A percentile compares a stretch with the other conserved stretches of the same genome.
Conservation (phyloP, 2,797 vertebrate genomes). For the Vespertilio murinus region DNA sequence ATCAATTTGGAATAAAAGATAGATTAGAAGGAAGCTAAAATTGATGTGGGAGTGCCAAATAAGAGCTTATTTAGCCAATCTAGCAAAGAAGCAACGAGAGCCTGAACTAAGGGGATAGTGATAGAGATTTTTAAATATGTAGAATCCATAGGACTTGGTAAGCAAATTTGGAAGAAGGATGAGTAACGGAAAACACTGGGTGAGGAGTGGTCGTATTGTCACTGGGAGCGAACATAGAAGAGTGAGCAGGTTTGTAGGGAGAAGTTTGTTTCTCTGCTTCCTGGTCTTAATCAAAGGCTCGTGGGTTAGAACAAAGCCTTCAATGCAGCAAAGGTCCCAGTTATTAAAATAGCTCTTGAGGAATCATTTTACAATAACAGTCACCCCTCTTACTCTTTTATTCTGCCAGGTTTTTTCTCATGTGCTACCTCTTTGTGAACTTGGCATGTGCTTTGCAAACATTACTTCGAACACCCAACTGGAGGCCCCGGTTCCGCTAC, state of each 20-base stretch:
- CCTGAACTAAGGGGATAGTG: background rate
- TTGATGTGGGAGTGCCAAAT: background rate
- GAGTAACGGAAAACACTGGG: background rate
- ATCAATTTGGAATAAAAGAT: conserved; percentile 11
- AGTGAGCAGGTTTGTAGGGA: background rate
- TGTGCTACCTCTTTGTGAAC: conserved; percentile 94
- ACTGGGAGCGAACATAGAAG: background rate
- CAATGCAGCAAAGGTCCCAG: background rate
- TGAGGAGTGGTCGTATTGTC: background rate
- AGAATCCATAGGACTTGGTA: background rate
- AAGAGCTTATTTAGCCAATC: background rate
- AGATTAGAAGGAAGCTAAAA: background rate
- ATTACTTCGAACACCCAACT: conserved; percentile 88
- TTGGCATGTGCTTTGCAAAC: conserved; percentile 93
- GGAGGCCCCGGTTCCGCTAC: conserved; percentile 83
- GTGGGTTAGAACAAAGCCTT: background rate
- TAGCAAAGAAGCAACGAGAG: background rate
- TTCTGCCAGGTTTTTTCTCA: conserved; percentile 90
- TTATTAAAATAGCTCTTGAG: conserved; percentile 2
- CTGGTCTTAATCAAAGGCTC: conserved; percentile 4
- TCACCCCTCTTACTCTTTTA: background rate
- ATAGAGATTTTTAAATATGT: conserved; percentile 16
- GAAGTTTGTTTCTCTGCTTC: background rate
- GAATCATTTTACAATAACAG: background rate
- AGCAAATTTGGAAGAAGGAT: background rate